These are phyloP conservation scores for Andrena praecox DNA, from an alignment of 2,888 invertebrate genomes.

Conservation along the genomic window DNA sequence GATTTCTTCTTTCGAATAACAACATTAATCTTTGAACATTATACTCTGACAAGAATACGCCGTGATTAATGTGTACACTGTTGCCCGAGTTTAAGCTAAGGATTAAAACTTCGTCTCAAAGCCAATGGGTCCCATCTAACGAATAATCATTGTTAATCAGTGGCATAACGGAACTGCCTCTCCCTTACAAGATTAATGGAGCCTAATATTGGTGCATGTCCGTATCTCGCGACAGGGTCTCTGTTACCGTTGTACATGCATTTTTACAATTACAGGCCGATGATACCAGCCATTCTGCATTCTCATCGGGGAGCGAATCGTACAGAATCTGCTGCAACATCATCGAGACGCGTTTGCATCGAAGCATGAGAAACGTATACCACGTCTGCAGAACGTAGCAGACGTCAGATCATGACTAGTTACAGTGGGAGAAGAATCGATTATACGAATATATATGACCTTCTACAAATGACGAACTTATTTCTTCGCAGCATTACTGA, in stretches of 20 bases:
- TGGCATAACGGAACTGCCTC: conserved; percentile 31
- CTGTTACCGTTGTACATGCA: not conserved
- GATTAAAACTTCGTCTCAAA: conserved; percentile 29
- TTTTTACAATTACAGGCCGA: conserved; percentile 17
- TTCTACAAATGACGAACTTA: not conserved
- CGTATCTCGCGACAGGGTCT: not conserved
- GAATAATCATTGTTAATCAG: conserved; percentile 44
- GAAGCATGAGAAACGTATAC: not conserved
- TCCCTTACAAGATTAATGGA: conserved; percentile 40
- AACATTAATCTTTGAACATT: conserved; percentile 30
- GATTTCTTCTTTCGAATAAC: not conserved
- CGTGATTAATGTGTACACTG: conserved; percentile 31
- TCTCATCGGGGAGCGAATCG: not conserved
- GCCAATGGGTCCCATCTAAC: conserved; percentile 26
- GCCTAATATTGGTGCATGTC: not conserved
- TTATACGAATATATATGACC: too few species aligned
- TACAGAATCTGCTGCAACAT: not conserved
- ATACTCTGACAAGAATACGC: not conserved
- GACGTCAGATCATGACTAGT: not conserved
- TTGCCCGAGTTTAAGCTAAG: conserved; percentile 28
- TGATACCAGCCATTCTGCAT: conserved; percentile 8
- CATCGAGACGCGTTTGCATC: not conserved
- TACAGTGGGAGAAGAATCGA: not conserved
- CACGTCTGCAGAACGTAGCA: not conserved
- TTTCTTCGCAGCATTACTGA: not conserved